Conservation (phyloP, 2,113 vertebrate species). For the Grammomys surdaster region DNA sequence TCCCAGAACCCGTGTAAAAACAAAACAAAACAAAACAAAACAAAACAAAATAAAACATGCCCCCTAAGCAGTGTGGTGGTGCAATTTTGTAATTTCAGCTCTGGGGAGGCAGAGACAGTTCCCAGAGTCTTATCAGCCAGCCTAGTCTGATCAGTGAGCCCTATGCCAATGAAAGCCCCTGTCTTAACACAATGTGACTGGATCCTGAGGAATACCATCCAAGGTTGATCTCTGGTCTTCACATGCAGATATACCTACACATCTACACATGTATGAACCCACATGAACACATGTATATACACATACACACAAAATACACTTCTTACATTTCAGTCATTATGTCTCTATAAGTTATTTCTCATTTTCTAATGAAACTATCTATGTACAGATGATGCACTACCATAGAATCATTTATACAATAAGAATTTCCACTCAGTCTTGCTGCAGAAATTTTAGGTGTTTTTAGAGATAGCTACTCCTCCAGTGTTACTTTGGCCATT, state of each 20-base stretch:
- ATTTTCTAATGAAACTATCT: conserved; percentile 18
- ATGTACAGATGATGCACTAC: not conserved
- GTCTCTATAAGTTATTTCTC: not conserved
- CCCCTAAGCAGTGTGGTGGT: too few relatives aligned
- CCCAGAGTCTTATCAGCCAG: not conserved
- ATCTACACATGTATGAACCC: not conserved
- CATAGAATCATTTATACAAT: not conserved
- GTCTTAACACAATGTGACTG: not conserved
- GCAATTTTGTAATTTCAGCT: not conserved
- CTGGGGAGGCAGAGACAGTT: not conserved
- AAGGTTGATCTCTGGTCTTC: not conserved
- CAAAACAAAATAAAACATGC: too few relatives aligned
- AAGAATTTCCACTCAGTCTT: not conserved
- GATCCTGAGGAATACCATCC: not conserved
- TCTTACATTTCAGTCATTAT: not conserved
- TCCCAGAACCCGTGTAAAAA: not conserved
- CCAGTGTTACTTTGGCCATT: not conserved
- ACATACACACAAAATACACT: not conserved
- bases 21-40: not conserved
- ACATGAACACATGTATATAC: not conserved
- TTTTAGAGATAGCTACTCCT: not conserved
- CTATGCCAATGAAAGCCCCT: not conserved
- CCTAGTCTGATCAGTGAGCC: not conserved
- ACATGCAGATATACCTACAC: not conserved
- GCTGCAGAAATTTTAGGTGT: not conserved